Evolutionary conservation across 2,888 invertebrate genomes (phyloP), one percentile per base, ranked within the genome.

Genomic region (Leptinotarsa rubiginosa): DNA sequence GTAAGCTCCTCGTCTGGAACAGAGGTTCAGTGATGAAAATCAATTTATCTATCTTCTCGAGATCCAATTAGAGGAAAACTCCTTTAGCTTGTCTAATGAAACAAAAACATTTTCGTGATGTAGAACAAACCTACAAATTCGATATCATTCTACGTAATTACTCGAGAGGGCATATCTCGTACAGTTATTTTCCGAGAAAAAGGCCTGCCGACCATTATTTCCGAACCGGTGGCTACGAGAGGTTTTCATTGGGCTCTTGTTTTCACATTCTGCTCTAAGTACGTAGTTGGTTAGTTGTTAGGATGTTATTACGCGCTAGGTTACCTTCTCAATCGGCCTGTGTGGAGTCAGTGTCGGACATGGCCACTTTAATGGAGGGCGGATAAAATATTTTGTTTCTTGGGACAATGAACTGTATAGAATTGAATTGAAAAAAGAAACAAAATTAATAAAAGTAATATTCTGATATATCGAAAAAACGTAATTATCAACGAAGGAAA

Each of bases 271-370:
- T 79, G 75, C 81, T 76, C 79, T 83, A 83, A 83, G 81, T 79
- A 81, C 80, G 72, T 74, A 73, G 78, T 79, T 79, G 80, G 81
- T 81, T 82, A 81, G 80, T 81, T 80, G 80, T 80, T 73, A 79
- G 78, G 77, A 79, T 79, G 79, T 81, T 79, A 83, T 83, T 83
- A 82, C 81, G 77, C 78, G 78, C 76, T 79, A 78, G 76, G 79
- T 81, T 82, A 83, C 82, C 78, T 81, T 66, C 75, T 78, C 75
- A 41, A 41, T 41, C 41, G 41, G 41, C 41, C 41, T 41, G 41
- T 41, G 41, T 41, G 41, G 41, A 41, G 41, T 52, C 52, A 52
- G 52, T 10, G 18, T 18, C 18, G 52, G 10, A 18, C 18, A 18
- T 1, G 5, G n/a, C 4, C 52, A 18, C 2, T 52, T 18, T 10